Conservation (phyloP, 1,140 invertebrate species). For the Chrysomallon squamiferum region DNA sequence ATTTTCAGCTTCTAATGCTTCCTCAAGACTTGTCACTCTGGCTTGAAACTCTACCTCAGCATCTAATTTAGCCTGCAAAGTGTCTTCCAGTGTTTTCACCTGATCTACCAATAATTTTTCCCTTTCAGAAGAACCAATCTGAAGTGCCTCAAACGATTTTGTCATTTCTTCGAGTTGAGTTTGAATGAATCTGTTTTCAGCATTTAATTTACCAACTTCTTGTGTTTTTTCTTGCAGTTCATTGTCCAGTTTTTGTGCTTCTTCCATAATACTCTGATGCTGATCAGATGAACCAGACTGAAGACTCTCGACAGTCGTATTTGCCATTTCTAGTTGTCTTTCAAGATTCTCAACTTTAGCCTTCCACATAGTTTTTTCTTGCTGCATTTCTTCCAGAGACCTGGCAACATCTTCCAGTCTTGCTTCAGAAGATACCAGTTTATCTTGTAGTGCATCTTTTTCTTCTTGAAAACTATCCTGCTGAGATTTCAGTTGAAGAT, state of each 20-base stretch:
- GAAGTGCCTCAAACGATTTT: not conserved
- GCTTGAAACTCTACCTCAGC: slow-evolving; percentile 2
- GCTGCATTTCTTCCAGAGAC: not conserved
- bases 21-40: not conserved
- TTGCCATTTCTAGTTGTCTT: slow-evolving; percentile 2
- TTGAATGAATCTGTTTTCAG: slow-evolving; percentile 1
- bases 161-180: not conserved
- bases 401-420: slow-evolving; percentile 2
- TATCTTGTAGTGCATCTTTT: not conserved
- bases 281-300: not conserved
- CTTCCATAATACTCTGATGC: not conserved
- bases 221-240: not conserved
- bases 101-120: not conserved
- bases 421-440: not conserved
- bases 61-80: not conserved
- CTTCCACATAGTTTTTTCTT: not conserved
- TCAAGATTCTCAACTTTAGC: slow-evolving; percentile 1
- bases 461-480: slow-evolving; percentile 4
- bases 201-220: slow-evolving; percentile 2
- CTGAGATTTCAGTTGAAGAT: not conserved
- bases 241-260: not conserved
- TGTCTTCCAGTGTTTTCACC: not conserved
- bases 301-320: not conserved
- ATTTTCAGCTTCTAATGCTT: not conserved
- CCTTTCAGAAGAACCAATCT: not conserved